These are phyloP conservation scores for Semaprochilodus insignis DNA, from an alignment of 2,797 vertebrate species.

Conservation along the genomic window DNA sequence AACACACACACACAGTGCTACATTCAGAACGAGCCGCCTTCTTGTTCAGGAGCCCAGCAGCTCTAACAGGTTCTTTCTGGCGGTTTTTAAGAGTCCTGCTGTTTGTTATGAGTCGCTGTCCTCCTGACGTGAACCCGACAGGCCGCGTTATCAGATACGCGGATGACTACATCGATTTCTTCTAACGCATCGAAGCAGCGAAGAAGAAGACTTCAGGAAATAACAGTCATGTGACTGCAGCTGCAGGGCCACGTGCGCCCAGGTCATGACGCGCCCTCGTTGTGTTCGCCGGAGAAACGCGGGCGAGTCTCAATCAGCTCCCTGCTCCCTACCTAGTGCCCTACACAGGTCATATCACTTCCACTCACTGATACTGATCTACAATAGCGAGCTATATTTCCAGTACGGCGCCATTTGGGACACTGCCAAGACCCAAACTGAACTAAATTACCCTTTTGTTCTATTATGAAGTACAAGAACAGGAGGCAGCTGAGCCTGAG, in stretches of 20 bases:
- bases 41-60: background rate
- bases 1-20: no score
- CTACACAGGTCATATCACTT: background rate
- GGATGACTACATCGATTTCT: background rate
- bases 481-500: no score
- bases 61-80: background rate
- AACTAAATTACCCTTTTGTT: background rate
- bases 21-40: no score
- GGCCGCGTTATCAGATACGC: background rate
- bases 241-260: slow-evolving; percentile 37
- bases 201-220: slow-evolving; percentile 35
- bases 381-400: background rate
- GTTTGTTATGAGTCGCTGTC: background rate
- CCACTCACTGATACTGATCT: background rate
- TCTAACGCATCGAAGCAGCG: background rate
- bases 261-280: background rate
- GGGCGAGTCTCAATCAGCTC: background rate
- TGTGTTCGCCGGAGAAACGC: background rate
- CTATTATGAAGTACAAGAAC: background rate
- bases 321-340: background rate
- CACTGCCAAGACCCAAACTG: background rate
- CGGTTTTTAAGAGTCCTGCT: background rate
- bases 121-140: background rate
- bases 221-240: slow-evolving; percentile 56
- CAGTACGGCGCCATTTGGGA: background rate